These are phyloP conservation scores for Machimus rusticus DNA, from an alignment of 2,888 invertebrate genomes.

Conservation along the genomic window DNA sequence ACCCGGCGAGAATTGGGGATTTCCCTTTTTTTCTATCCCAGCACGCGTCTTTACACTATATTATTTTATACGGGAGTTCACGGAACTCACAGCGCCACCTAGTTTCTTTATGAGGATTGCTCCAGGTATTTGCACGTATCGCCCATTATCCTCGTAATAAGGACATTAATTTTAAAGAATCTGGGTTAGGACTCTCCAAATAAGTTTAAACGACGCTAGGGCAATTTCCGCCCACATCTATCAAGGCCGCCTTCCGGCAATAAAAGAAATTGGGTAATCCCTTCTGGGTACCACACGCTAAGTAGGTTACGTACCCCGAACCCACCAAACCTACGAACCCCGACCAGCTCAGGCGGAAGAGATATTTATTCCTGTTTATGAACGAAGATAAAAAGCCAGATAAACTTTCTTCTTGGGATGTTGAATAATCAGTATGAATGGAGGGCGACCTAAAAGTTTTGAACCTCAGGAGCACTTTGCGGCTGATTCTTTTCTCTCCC, in stretches of 20 bases:
- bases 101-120: not conserved
- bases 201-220: constrained; percentile 7
- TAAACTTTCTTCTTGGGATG: constrained; percentile 13
- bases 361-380: constrained; percentile 24
- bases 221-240: constrained; percentile 19
- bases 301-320: not conserved
- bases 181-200: constrained; percentile 12
- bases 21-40: constrained; percentile 19
- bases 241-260: not conserved
- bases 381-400: constrained; percentile 21
- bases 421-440: constrained; percentile 36
- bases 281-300: constrained; percentile 13
- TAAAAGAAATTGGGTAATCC: constrained; percentile 28
- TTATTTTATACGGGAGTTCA: constrained; percentile 5
- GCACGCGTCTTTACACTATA: not conserved
- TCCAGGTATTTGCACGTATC: constrained; percentile 20
- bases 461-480: constrained; percentile 4
- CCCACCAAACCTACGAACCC: not conserved
- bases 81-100: not conserved
- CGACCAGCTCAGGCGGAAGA: not conserved
- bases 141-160: constrained; percentile 8
- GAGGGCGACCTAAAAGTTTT: constrained; percentile 35
- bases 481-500: not conserved
- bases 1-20: not conserved
- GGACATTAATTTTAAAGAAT: constrained; percentile 32